Evolutionary conservation across 2,888 invertebrate genomes (phyloP).

Genomic region (Idaea biselata): DNA sequence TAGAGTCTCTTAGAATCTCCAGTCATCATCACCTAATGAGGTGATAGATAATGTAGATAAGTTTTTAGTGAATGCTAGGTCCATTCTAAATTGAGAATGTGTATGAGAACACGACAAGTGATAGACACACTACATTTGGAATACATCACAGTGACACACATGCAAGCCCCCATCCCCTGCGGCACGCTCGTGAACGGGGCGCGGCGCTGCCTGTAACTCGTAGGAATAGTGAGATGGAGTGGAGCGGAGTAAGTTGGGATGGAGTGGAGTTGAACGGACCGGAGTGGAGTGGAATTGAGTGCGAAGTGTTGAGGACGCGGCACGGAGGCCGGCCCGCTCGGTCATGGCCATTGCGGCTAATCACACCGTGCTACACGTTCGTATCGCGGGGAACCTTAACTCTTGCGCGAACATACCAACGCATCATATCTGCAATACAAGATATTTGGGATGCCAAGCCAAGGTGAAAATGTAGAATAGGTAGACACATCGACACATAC

Average conservation of each 20-base stretch:
- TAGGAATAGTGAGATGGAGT: neutral
- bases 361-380: slow-evolving; percentile 15
- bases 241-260: neutral
- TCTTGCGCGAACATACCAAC: slow-evolving; percentile 22
- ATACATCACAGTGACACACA: slow-evolving; percentile 61
- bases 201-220: slow-evolving; percentile 5
- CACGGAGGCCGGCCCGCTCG: slow-evolving; percentile 6
- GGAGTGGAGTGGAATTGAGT: slow-evolving; percentile 8
- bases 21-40: neutral
- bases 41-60: neutral
- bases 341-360: slow-evolving; percentile 69
- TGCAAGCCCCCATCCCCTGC: slow-evolving; percentile 52
- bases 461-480: slow-evolving; percentile 51
- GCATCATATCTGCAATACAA: slow-evolving; percentile 74
- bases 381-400: slow-evolving; percentile 28
- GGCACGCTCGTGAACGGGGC: slow-evolving; percentile 21
- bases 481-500: slow-evolving; percentile 36
- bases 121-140: slow-evolving; percentile 38
- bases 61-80: slow-evolving; percentile 16
- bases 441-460: slow-evolving; percentile 75
- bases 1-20: neutral
- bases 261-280: slow-evolving; percentile 3
- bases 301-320: slow-evolving; percentile 7
- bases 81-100: slow-evolving; percentile 20
- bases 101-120: slow-evolving; percentile 26